phyloP scores from a whole-genome alignment of 1,140 invertebrate species.

The Drosophila sechellia region DNA sequence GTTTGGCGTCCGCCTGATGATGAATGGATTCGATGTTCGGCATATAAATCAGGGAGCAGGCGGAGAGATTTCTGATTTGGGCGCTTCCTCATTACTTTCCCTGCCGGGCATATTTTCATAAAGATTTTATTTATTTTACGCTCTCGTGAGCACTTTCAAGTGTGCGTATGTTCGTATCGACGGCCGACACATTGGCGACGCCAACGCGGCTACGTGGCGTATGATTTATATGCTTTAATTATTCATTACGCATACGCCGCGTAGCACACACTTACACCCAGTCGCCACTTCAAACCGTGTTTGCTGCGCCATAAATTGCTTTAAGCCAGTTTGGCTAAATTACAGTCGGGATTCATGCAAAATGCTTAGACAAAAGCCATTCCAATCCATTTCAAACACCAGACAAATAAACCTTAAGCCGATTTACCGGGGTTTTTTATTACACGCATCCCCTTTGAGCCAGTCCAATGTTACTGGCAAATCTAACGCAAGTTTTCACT shows the following conservation, averaged over 20 bases:
- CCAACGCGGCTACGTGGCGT: conserved; percentile 60
- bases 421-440: conserved; percentile 31
- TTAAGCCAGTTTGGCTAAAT: conserved; percentile 48
- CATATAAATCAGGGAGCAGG: conserved; percentile 70
- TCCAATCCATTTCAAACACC: conserved; percentile 7
- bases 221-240: conserved; percentile 79
- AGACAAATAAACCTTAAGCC: conserved; percentile 48
- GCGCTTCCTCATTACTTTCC: conserved; percentile 48
- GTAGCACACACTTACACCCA: conserved; percentile 1
- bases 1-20: conserved; percentile 56
- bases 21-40: conserved; percentile 79
- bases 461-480: neutral
- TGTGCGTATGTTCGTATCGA: conserved; percentile 39
- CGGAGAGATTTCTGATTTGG: conserved; percentile 52
- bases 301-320: conserved; percentile 33
- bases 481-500: conserved; percentile 31
- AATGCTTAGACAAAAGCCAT: conserved; percentile 40
- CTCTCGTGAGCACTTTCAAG: conserved; percentile 68
- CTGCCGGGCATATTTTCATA: conserved; percentile 58
- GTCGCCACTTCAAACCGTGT: conserved; percentile 4
- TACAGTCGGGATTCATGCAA: conserved; percentile 18
- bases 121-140: conserved; percentile 70
- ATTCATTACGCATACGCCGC: conserved; percentile 66
- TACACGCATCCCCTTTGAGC: conserved; percentile 19
- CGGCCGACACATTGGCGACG: conserved; percentile 54